Conservation (phyloP, 2,888 invertebrate genomes). For the Ophraella communa region DNA sequence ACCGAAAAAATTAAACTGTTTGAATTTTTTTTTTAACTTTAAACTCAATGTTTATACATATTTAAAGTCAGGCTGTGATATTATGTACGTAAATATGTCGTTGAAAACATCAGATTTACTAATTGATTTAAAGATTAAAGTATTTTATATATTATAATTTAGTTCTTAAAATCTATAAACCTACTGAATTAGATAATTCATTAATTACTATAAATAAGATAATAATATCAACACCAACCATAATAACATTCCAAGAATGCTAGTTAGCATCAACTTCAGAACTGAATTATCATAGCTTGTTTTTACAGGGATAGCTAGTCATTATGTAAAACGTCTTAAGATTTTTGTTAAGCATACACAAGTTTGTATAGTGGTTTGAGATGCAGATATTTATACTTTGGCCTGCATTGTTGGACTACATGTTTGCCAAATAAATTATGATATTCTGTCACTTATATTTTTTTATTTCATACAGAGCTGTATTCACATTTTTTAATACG, state of each 20-base stretch:
- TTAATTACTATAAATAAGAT: not conserved
- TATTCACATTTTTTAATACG: not conserved
- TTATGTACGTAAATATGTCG: too few species aligned
- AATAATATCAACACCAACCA: not conserved
- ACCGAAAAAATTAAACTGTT: too few species aligned
- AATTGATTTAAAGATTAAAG: too few species aligned
- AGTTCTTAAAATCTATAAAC: not conserved
- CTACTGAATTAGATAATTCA: not conserved
- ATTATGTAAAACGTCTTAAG: conserved; percentile 16
- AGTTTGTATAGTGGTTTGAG: conserved; percentile 47
- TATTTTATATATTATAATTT: too few species aligned
- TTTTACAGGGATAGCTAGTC: conserved; percentile 16
- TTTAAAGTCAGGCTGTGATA: too few species aligned
- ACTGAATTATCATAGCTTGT: conserved; percentile 21
- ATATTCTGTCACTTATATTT: conserved; percentile 26
- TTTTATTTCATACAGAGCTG: conserved; percentile 2
- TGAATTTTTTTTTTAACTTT: too few species aligned
- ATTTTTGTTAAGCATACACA: conserved; percentile 17
- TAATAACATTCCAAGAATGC: conserved; percentile 4
- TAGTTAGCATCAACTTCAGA: conserved; percentile 14
- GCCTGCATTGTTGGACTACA: conserved; percentile 44
- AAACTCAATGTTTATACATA: too few species aligned
- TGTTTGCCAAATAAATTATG: conserved; percentile 39
- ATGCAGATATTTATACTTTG: conserved; percentile 48
- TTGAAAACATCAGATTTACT: too few species aligned